A percentile compares a stretch with the other conserved stretches of the same genome.
phyloP scores from a whole-genome alignment of 1,140 invertebrate genomes.

The Ostrea edulis region DNA sequence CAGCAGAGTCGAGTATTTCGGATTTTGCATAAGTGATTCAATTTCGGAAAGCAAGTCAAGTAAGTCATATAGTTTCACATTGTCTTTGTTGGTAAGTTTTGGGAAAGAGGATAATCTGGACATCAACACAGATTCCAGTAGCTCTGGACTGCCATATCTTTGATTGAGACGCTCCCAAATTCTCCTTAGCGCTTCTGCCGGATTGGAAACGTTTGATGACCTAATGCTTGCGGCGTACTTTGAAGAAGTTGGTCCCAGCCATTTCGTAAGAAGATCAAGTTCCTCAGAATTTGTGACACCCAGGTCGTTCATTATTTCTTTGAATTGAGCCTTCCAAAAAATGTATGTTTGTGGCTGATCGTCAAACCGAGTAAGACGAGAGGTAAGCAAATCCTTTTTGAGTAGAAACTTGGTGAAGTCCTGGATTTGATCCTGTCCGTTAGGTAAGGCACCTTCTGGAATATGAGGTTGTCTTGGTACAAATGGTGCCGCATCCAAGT shows the following conservation, averaged over 20 bases:
- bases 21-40: slow-evolving; percentile 45
- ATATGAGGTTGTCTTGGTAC: neutral
- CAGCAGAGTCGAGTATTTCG: neutral
- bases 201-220: slow-evolving; percentile 42
- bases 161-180: slow-evolving; percentile 56
- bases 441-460: neutral
- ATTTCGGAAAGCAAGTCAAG: too few relatives aligned
- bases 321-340: neutral
- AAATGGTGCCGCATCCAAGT: neutral
- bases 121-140: slow-evolving; percentile 58
- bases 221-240: slow-evolving; percentile 47
- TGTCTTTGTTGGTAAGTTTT: slow-evolving; percentile 56
- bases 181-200: slow-evolving; percentile 39
- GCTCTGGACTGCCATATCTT: too few relatives aligned
- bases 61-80: slow-evolving; percentile 56
- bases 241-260: slow-evolving; percentile 2
- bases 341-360: too few relatives aligned
- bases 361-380: slow-evolving; percentile 24
- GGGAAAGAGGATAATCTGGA: slow-evolving; percentile 56
- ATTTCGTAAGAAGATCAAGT: slow-evolving; percentile 38
- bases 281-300: neutral
- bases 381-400: slow-evolving; percentile 26
- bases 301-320: neutral
- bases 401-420: slow-evolving; percentile 34
- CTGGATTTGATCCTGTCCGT: neutral